Percentiles rank a stretch among this genome's conserved stretches.
These are phyloP conservation scores for Arvicanthis niloticus DNA, from an alignment of 2,113 vertebrate species.

Conservation along the genomic window DNA sequence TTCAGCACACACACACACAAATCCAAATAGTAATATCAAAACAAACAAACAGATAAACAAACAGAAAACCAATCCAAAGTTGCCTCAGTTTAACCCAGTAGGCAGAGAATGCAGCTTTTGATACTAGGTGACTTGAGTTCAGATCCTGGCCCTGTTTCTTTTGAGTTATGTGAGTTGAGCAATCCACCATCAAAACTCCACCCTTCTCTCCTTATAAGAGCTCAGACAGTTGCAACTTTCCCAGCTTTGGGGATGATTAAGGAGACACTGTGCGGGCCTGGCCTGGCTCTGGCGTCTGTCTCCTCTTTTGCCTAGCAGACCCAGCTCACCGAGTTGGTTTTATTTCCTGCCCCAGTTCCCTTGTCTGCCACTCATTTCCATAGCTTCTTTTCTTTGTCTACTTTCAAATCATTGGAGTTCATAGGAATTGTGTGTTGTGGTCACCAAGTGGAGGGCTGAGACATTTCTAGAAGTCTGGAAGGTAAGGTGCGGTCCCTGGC, in stretches of 20 bases:
- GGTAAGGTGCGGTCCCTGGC: not conserved
- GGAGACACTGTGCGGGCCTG: fast-evolving
- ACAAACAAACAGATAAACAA: not conserved
- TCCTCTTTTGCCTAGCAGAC: not conserved
- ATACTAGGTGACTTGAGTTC: not conserved
- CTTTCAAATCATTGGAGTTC: not conserved
- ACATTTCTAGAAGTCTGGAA: not conserved
- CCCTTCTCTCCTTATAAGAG: not conserved
- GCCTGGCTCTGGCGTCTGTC: fast-evolving
- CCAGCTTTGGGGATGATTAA: not conserved
- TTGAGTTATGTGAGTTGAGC: too few species aligned
- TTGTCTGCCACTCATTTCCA: not conserved
- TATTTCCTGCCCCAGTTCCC: not conserved
- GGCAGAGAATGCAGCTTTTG: not conserved
- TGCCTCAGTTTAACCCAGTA: not conserved
- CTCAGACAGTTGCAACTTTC: not conserved
- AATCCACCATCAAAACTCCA: too few species aligned
- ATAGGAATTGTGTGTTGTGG: not conserved
- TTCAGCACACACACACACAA: not conserved
- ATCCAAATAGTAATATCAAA: not conserved
- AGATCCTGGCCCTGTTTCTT: not conserved
- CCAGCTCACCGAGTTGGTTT: not conserved
- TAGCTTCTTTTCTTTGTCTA: not conserved
- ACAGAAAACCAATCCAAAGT: too few species aligned
- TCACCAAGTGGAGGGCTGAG: not conserved